Evolutionary conservation across 2,797 vertebrate species (phyloP).

Genomic region (Coregonus ussuriensis): DNA sequence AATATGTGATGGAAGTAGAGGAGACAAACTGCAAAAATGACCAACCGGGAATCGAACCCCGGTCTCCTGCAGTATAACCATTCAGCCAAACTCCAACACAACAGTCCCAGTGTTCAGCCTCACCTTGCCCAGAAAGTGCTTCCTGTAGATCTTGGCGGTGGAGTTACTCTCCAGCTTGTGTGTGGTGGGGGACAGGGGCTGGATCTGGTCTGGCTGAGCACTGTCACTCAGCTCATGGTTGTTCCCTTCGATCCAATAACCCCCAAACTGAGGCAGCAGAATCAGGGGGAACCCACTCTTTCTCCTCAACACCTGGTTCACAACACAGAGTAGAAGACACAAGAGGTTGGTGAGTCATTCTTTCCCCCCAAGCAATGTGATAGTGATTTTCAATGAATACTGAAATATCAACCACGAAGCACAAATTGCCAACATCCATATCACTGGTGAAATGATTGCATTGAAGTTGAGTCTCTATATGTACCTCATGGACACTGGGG

Average conservation of each 20-base stretch:
- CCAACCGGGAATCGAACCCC: neutral
- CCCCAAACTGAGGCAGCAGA: slow-evolving; percentile 95
- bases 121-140: slow-evolving; percentile 96
- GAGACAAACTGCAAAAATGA: neutral
- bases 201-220: slow-evolving; percentile 68
- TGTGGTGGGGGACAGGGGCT: slow-evolving; percentile 73
- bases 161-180: slow-evolving; percentile 92
- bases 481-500: slow-evolving; percentile 96
- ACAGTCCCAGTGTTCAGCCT: slow-evolving; percentile 28
- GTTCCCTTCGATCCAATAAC: slow-evolving; percentile 98
- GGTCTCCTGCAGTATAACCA: neutral
- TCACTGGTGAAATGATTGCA: too few relatives aligned
- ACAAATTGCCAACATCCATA: too few relatives aligned
- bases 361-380: neutral
- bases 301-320: slow-evolving; percentile 85
- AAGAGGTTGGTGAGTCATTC: neutral
- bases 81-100: too few relatives aligned
- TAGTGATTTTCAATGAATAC: neutral
- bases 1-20: slow-evolving; percentile 2
- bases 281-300: slow-evolving; percentile 93
- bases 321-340: neutral
- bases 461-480: neutral
- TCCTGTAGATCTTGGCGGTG: slow-evolving; percentile 87
- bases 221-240: slow-evolving; percentile 83
- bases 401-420: neutral